These are phyloP conservation scores for Spea bombifrons DNA, from an alignment of 2,113 vertebrate species.

Conservation along the genomic window DNA sequence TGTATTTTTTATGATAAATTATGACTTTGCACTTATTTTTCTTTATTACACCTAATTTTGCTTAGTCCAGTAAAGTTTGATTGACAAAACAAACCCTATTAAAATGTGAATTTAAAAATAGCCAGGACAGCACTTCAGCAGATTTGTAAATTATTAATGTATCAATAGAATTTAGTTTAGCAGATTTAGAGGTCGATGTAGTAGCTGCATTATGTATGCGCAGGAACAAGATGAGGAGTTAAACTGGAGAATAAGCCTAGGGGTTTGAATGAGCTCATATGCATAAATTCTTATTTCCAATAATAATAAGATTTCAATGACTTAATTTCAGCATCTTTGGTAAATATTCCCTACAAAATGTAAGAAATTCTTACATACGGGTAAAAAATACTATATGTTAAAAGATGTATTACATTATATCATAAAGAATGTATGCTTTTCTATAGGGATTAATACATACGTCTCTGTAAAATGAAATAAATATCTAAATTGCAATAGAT, in stretches of 20 bases:
- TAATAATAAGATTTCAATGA: neutral
- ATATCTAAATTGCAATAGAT: too few relatives aligned
- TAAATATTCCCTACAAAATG: neutral
- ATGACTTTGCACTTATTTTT: neutral
- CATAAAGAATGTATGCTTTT: too few relatives aligned
- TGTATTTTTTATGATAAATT: too few relatives aligned
- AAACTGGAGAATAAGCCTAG: neutral
- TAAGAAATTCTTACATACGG: neutral
- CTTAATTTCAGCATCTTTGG: neutral
- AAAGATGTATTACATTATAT: too few relatives aligned
- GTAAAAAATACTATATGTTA: too few relatives aligned
- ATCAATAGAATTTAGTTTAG: neutral
- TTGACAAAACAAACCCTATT: neutral
- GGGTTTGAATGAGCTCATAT: neutral
- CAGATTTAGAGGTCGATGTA: neutral
- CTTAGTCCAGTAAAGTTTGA: neutral
- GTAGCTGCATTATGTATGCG: neutral
- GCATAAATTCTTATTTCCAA: neutral
- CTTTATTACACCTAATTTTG: neutral
- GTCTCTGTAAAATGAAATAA: too few relatives aligned
- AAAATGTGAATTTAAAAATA: neutral
- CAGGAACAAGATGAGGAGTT: neutral
- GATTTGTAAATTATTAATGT: neutral
- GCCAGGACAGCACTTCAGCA: neutral
- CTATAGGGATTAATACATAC: too few relatives aligned